Base-by-base conservation (phyloP, 2,797 vertebrate genomes). In the Coreius guichenoti region DNA sequence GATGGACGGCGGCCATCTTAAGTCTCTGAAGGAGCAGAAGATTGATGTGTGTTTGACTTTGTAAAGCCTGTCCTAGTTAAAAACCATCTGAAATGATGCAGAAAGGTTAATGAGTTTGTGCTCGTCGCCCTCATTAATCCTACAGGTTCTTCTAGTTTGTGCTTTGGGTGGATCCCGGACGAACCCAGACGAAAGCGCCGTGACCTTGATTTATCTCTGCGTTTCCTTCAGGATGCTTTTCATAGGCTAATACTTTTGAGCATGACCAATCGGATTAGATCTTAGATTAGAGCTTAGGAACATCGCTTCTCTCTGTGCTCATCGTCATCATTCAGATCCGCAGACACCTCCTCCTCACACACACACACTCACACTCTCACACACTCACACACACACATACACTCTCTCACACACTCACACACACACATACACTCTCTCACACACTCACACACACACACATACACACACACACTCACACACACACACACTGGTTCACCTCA, bases 251-350 rank as follows among this genome's bases (percentile, higher is more conserved):
- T 87, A 82, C 68, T 81, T 81, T 79, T 81, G 75, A 85, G 75
- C 84, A 51, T 74, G 74, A 76, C 65, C 86, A 61, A 87, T 91
- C 54, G 80, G 89, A 90, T 91, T 88, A 89, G 87, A 89, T 86
- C 80, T 85, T 65, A 83, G 89, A 89, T 91, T 89, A 88, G 68
- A 84, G 79, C 79, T 91, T 88, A 89, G 85, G 73, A 82, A 63
- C 16, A 65, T 36, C 9, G 80, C 83, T 81, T 81, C 33, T 65
- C 36, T 84, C 82, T 81, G 72, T 88, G 83, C 81, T 87, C 63
- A 36, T 87, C 86, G 79, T 85, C 43, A 54, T 21, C 31, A 74
- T 65, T 77, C 51, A 79, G 58, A 83, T 67, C 79, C 3, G 6
- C 45, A 14, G 36, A 36, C 6, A 36, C 36, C 36, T 36, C 5